Base-by-base conservation (phyloP, 2,888 invertebrate species). In the Stenotaenia linearis region DNA sequence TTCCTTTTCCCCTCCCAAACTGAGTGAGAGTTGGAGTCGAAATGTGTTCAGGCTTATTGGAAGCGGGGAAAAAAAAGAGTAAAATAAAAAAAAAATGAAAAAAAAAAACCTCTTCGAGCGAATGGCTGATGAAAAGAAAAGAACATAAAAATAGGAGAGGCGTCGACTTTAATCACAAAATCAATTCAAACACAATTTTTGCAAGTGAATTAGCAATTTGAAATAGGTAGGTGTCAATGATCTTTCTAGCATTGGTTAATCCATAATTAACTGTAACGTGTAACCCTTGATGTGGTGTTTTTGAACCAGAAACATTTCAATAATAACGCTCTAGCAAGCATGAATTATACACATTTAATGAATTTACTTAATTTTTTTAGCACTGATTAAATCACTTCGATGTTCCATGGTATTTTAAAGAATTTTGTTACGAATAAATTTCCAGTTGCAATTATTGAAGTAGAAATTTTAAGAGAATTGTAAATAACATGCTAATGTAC, bases 131-230 rank as follows among this genome's bases (percentile, higher is more conserved):
- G 56, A 45, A 28, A 79, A 79, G 79, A 79, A 79, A 21, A 78
- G 15, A 82, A 21, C 25, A 32, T n/a, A 37, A 40, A 61, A 79
- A 75, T 75, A 79, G 69, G 77, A 77, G 28, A 56, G 45, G 30
- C 37, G 1, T 12, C 23, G 7, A 21, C 6, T 12, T 18, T 56
- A 56, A 56, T 56, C 56, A 56, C 18, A 56, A 56, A 56, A 56
- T 56, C 56, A 56, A 56, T 56, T 56, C 56, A 5, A 56, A 56
- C 50, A 15, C 23, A 56, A 23, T 56, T 56, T 56, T 56, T 56
- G 7, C 23, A 21, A 18, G 23, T 10, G 10, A 56, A 56, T 56
- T 56, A 56, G 56, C 56, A 21, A 56, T 56, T 56, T 56, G 18
- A 50, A 50, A 18, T 50, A 18, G 6, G 35, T 35, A 12, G 15